Conservation (phyloP, 2,797 vertebrate genomes). For the Poeciliopsis infans region DNA sequence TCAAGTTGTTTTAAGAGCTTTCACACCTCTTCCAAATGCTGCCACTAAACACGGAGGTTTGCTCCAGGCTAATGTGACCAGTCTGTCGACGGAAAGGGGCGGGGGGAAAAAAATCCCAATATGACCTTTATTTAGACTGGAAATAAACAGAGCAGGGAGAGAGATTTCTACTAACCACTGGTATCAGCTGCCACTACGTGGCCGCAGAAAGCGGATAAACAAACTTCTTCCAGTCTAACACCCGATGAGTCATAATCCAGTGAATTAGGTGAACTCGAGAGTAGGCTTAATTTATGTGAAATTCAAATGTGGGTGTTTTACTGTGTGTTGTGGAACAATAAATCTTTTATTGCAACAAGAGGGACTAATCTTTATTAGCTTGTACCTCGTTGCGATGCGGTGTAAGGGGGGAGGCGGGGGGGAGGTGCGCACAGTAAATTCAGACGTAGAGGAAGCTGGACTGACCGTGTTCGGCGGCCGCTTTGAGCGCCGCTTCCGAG, state of each 20-base stretch:
- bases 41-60: background rate
- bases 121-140: background rate
- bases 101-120: background rate
- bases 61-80: background rate
- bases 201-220: conserved; percentile 44
- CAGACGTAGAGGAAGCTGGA: conserved; percentile 49
- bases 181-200: conserved; percentile 70
- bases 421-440: conserved; percentile 12
- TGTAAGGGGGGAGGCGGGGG: background rate
- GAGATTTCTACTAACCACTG: conserved; percentile 71
- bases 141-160: background rate
- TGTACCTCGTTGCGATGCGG: conserved; percentile 76
- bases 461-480: conserved; percentile 92
- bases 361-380: conserved; percentile 78
- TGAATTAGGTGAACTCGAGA: conserved; percentile 32
- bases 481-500: conserved; percentile 94
- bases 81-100: background rate
- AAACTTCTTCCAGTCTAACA: conserved; percentile 42
- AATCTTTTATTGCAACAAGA: conserved; percentile 77
- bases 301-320: conserved; percentile 53
- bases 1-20: background rate
- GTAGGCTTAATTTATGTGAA: conserved; percentile 53
- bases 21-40: background rate
- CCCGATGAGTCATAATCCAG: conserved; percentile 5
- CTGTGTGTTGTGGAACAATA: conserved; percentile 69